A percentile compares a stretch with the other conserved stretches of the same genome.
Evolutionary conservation across 2,888 invertebrate species (phyloP).

Genomic region (Caenorhabditis becei): DNA sequence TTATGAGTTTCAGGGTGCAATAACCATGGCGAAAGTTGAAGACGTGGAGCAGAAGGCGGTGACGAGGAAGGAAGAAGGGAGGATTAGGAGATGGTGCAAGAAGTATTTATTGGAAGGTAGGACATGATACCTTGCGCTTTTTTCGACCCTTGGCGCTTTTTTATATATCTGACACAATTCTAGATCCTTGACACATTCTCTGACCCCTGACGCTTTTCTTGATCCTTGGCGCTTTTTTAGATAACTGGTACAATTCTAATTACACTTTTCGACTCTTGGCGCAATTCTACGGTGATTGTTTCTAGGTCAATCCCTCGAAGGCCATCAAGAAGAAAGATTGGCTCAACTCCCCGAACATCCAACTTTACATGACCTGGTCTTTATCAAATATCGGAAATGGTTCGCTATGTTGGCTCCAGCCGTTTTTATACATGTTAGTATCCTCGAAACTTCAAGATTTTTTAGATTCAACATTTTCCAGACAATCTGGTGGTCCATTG

Average conservation of each 20-base stretch:
- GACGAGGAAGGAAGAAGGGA: slow-evolving; percentile 62
- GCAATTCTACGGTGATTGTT: not conserved
- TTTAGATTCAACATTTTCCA: slow-evolving; percentile 15
- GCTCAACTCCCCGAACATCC: slow-evolving; percentile 47
- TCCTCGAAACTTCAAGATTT: not conserved
- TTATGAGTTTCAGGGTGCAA: too few species aligned
- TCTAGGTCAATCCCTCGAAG: slow-evolving; percentile 55
- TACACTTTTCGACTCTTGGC: too few species aligned
- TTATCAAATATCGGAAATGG: slow-evolving; percentile 68
- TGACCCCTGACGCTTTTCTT: too few species aligned
- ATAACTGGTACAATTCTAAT: too few species aligned
- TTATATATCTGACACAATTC: too few species aligned
- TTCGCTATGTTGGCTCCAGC: slow-evolving; percentile 70
- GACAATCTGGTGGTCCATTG: slow-evolving; percentile 59
- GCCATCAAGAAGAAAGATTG: slow-evolving; percentile 42
- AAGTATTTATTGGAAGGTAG: slow-evolving; percentile 65
- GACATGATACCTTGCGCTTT: not conserved
- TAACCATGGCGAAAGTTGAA: too few species aligned
- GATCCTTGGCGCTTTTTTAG: not conserved
- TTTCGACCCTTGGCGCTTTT: not conserved
- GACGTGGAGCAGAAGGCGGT: slow-evolving; percentile 63
- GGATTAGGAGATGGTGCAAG: slow-evolving; percentile 67
- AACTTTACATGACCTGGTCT: slow-evolving; percentile 34
- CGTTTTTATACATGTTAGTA: slow-evolving; percentile 56
- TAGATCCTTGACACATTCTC: too few species aligned